Evolutionary conservation across 2,113 vertebrate species (phyloP).

Genomic region (Notarius quadriscutis): DNA sequence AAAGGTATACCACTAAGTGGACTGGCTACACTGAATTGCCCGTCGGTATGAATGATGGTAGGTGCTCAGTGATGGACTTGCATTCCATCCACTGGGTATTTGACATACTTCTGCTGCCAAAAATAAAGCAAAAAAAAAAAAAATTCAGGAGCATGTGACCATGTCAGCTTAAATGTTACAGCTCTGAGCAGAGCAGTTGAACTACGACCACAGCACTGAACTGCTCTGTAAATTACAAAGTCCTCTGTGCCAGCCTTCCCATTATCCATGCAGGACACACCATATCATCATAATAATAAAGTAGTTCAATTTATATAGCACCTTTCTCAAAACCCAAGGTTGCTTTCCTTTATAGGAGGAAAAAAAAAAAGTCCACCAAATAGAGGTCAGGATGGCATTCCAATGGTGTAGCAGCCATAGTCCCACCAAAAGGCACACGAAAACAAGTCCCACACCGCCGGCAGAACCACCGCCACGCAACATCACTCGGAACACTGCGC

Average conservation of each 20-base stretch:
- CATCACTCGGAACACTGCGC: no score
- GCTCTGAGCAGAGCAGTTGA: background rate
- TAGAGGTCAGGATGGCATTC: no score
- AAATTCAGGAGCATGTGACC: background rate
- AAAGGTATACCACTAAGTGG: background rate
- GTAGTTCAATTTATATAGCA: no score
- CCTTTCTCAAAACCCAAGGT: no score
- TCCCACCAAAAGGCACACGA: no score
- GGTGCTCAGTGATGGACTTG: background rate
- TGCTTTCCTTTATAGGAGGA: no score
- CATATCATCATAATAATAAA: no score
- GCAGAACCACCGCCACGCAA: no score
- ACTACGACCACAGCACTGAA: background rate
- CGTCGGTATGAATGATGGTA: background rate
- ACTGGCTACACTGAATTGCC: no score
- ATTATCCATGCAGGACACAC: background rate
- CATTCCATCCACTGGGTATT: background rate
- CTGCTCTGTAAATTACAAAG: background rate
- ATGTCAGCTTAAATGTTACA: background rate
- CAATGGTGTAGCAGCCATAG: no score
- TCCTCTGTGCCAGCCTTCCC: background rate
- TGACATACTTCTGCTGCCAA: background rate
- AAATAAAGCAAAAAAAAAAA: background rate
- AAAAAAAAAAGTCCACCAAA: no score
- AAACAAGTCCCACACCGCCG: no score